A percentile compares a stretch with the other conserved stretches of the same genome.
These are phyloP conservation scores for Minunthozetes semirufus DNA, from an alignment of 2,888 invertebrate species.

Conservation along the genomic window DNA sequence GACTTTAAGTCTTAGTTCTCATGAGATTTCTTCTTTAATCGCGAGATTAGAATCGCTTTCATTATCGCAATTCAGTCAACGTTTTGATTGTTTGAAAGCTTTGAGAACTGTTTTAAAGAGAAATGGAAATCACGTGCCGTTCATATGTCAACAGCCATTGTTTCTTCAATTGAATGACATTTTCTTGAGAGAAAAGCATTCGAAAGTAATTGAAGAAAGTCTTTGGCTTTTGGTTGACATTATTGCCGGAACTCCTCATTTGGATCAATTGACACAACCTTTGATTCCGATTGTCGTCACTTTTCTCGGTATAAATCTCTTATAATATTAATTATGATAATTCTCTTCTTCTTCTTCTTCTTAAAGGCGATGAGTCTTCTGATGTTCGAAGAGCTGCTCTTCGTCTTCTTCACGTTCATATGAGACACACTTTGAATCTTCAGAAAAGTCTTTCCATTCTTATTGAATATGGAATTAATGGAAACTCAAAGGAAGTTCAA, in stretches of 20 bases:
- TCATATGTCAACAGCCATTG: too few species aligned
- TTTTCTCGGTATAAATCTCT: too few species aligned
- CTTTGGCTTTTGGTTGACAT: slow-evolving; percentile 34
- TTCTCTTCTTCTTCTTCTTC: too few species aligned
- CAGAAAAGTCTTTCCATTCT: slow-evolving; percentile 48
- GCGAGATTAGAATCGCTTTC: too few species aligned
- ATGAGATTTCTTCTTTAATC: too few species aligned
- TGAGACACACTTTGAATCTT: slow-evolving; percentile 50
- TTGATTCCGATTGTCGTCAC: not conserved
- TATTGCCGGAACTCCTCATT: slow-evolving; percentile 26
- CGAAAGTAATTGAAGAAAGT: not conserved
- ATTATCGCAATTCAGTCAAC: too few species aligned
- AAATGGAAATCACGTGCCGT: too few species aligned
- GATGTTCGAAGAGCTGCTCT: slow-evolving; percentile 46
- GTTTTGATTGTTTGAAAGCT: too few species aligned
- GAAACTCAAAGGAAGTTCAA: slow-evolving; percentile 47
- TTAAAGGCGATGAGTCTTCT: not conserved
- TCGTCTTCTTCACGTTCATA: slow-evolving; percentile 51
- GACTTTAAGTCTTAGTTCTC: too few species aligned
- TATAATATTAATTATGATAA: too few species aligned
- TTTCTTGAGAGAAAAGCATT: not conserved
- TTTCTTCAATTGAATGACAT: not conserved
- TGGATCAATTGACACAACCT: slow-evolving; percentile 26
- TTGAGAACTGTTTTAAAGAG: too few species aligned
- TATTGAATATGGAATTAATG: slow-evolving; percentile 49